Evolutionary conservation across 53 echinoderm and acorn worm genomes (phyloP).

Genomic region (Paracentrotus lividus): DNA sequence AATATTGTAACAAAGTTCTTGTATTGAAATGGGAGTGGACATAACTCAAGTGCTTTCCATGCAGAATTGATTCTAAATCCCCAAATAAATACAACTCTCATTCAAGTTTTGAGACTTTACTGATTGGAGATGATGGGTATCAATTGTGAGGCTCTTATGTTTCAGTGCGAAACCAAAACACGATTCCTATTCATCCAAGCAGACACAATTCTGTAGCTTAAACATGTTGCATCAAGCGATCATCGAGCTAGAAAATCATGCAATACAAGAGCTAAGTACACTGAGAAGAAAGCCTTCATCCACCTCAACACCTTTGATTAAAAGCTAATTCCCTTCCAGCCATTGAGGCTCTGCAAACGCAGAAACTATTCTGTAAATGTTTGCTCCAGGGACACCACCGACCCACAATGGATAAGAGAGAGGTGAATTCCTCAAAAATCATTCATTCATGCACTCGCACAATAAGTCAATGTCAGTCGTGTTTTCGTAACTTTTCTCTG

Average conservation of each 20-base stretch:
- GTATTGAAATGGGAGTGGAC: conserved; percentile 5
- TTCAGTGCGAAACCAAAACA: conserved; percentile 47
- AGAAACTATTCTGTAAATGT: conserved; percentile 35
- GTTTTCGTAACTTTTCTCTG: conserved; percentile 50
- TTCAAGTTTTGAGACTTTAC: not conserved
- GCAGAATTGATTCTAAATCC: conserved; percentile 30
- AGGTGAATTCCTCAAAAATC: conserved; percentile 31
- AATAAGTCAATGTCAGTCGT: conserved; percentile 49
- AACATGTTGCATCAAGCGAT: conserved; percentile 21
- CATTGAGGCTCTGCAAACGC: conserved; percentile 27
- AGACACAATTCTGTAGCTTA: conserved; percentile 35
- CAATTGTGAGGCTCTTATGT: not conserved
- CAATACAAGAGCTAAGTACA: conserved; percentile 9
- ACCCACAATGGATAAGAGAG: not conserved
- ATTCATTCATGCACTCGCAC: conserved; percentile 39
- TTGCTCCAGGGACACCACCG: conserved; percentile 25
- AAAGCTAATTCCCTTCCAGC: not conserved
- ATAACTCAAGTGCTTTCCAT: conserved; percentile 29
- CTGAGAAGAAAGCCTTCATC: not conserved
- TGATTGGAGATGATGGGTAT: not conserved
- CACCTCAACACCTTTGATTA: not conserved
- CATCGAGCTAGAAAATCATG: conserved; percentile 31
- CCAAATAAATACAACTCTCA: conserved; percentile 31
- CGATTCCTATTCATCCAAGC: conserved; percentile 33
- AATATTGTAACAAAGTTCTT: conserved; percentile 11